Base-by-base conservation (phyloP, 53 echinoderm and acorn worm species). In the Astropecten irregularis region DNA sequence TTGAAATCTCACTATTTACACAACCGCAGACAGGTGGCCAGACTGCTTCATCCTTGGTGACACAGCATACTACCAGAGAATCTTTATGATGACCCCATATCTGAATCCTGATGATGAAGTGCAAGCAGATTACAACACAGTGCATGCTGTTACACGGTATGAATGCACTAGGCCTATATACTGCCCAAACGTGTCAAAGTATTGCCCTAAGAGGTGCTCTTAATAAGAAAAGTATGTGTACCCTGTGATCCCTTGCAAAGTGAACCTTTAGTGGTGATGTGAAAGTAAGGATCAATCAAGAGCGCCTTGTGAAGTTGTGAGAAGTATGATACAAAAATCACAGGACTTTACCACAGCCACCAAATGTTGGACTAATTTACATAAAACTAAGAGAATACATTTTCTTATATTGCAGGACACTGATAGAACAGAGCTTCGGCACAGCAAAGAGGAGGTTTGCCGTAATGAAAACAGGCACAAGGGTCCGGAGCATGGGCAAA, bases 121-220 rank as follows among this genome's bases (percentile, higher is more conserved):
- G n/a, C 49, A 70, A 49, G 1, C 2, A 0, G 4, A 6, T 0
- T 70, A 70, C 70, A 70, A 70, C 31, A 27, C 29, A 0, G 28
- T 26, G 2, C 70, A 70, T 50, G 70, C 70, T 4, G 50, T 50
- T 8, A 70, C 70, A 70, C 48, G 70, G 70, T 70, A 69, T n/a
- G 18, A 50, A n/a, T n/a, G n/a, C n/a, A n/a, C n/a, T n/a, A n/a
- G n/a, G n/a, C n/a, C n/a, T n/a, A n/a, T n/a, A n/a, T n/a, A n/a
- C n/a, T n/a, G n/a, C n/a, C n/a, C n/a, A n/a, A n/a, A n/a, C n/a
- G n/a, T n/a, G n/a, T n/a, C n/a, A n/a, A n/a, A n/a, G n/a, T n/a
- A n/a, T n/a, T n/a, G n/a, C n/a, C n/a, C n/a, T n/a, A n/a, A n/a
- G n/a, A n/a, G n/a, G n/a, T n/a, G n/a, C n/a, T n/a, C n/a, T n/a